phyloP scores from a whole-genome alignment of 2,113 vertebrate species.

The Neogobius melanostomus region DNA sequence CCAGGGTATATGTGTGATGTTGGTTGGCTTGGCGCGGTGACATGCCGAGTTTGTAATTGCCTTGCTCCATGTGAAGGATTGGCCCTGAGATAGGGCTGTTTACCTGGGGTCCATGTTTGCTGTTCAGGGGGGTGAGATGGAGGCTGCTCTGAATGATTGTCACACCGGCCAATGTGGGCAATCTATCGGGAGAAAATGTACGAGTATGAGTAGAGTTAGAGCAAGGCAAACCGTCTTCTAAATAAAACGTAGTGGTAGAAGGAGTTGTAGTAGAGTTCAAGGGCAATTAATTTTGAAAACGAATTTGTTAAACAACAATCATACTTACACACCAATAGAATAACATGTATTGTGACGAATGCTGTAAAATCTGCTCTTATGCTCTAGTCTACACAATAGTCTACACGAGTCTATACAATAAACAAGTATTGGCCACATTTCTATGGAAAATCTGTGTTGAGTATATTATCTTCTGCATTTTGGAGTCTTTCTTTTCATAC shows the following conservation, averaged over 20 bases:
- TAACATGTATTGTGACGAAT: too few relatives aligned
- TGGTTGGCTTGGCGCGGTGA: slow-evolving; percentile 52
- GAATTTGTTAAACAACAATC: background rate
- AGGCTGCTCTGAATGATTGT: slow-evolving; percentile 47
- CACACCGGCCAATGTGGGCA: slow-evolving; percentile 18
- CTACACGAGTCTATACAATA: too few relatives aligned
- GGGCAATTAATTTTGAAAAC: too few relatives aligned
- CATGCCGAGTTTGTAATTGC: slow-evolving; percentile 74
- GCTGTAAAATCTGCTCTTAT: too few relatives aligned
- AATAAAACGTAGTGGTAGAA: background rate
- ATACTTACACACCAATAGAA: too few relatives aligned
- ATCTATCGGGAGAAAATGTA: slow-evolving; percentile 22
- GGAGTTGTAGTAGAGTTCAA: background rate
- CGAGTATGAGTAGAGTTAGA: slow-evolving; percentile 9
- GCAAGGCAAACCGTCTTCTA: slow-evolving; percentile 8
- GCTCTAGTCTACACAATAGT: too few relatives aligned
- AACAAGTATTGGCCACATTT: too few relatives aligned
- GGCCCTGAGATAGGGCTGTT: slow-evolving; percentile 66
- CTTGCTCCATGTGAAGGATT: slow-evolving; percentile 65
- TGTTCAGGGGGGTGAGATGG: slow-evolving; percentile 57
- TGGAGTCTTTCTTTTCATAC: too few relatives aligned
- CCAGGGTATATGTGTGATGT: slow-evolving; percentile 34
- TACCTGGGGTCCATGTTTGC: slow-evolving; percentile 63
- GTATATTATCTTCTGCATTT: too few relatives aligned
- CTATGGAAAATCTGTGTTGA: too few relatives aligned